Percentiles rank a stretch among this genome's conserved stretches.
Evolutionary conservation across 2,888 invertebrate genomes (phyloP).

Genomic region (Agapostemon virescens): DNA sequence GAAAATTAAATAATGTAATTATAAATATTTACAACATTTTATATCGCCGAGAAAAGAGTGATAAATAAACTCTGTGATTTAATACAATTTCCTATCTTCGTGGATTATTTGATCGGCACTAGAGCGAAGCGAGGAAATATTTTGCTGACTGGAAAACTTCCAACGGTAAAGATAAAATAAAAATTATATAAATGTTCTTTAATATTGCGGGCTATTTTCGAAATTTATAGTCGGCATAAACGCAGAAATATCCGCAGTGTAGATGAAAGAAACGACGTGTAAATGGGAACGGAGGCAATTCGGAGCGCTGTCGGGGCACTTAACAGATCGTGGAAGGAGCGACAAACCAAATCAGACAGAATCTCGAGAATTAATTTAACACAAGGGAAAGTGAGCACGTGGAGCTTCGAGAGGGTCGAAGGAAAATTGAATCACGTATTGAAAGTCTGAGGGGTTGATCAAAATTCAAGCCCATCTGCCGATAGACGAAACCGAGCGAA

Average conservation of each 20-base stretch:
- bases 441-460: constrained; percentile 33
- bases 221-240: neutral
- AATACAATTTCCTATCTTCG: no score
- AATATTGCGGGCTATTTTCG: neutral
- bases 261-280: neutral
- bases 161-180: neutral
- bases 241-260: neutral
- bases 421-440: constrained; percentile 56
- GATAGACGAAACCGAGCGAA: neutral
- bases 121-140: no score
- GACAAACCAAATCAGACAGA: neutral
- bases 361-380: constrained; percentile 58
- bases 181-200: neutral
- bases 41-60: no score
- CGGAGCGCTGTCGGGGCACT: neutral
- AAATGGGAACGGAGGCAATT: neutral
- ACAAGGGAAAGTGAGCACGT: constrained; percentile 43
- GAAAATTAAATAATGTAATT: no score
- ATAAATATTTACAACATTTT: no score
- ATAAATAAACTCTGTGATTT: no score
- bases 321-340: constrained; percentile 5
- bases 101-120: no score
- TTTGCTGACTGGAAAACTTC: no score
- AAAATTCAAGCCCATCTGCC: neutral
- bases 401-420: constrained; percentile 13